Percentiles rank a stretch among this genome's conserved stretches.
These are phyloP conservation scores for Anadara kagoshimensis DNA, from an alignment of 1,140 invertebrate genomes.

Conservation along the genomic window DNA sequence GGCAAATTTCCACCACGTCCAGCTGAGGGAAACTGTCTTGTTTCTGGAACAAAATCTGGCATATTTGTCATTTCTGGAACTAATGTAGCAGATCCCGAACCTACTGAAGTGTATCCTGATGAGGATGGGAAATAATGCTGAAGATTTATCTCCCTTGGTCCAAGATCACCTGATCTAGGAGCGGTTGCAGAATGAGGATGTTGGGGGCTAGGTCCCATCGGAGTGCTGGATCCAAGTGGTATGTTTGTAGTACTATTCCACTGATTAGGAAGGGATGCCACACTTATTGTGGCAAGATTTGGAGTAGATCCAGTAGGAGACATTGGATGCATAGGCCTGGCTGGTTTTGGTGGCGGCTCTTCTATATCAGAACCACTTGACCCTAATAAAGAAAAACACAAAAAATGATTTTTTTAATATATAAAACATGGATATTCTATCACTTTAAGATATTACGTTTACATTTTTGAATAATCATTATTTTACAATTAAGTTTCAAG, in stretches of 20 bases:
- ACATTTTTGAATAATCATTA: too few relatives aligned
- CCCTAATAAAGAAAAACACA: constrained; percentile 71
- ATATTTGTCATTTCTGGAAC: constrained; percentile 13
- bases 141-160: constrained; percentile 50
- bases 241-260: constrained; percentile 65
- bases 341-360: constrained; percentile 78
- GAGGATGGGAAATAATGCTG: constrained; percentile 67
- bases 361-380: constrained; percentile 82
- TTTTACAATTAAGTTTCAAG: too few relatives aligned
- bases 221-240: constrained; percentile 57
- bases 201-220: constrained; percentile 56
- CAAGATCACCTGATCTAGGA: constrained; percentile 31
- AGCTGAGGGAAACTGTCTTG: constrained; percentile 12
- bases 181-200: constrained; percentile 37
- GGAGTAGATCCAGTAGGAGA: constrained; percentile 68
- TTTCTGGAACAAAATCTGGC: constrained; percentile 16
- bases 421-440: neutral
- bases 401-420: constrained; percentile 5
- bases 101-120: constrained; percentile 55
- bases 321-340: constrained; percentile 71
- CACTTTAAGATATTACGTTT: neutral
- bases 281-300: constrained; percentile 43
- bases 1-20: constrained; percentile 5
- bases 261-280: constrained; percentile 54
- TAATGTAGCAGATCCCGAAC: constrained; percentile 25